Base-by-base conservation (phyloP, 2,888 invertebrate species). In the Platycheirus rosarum region DNA sequence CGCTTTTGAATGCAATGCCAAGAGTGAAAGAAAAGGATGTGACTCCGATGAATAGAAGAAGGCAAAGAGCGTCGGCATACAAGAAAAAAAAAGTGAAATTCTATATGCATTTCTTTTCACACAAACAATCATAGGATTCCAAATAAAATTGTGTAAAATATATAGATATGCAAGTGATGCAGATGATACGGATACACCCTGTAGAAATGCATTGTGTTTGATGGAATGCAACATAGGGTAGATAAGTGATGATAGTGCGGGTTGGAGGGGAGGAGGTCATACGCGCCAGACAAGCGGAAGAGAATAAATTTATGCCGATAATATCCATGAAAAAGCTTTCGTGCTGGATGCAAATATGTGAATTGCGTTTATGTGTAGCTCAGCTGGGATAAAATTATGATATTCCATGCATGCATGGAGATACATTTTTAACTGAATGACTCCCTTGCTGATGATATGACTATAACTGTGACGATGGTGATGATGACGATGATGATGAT, bases 401-500 rank as follows among this genome's bases (percentile, higher is more conserved):
- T 75, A 69, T 62, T 40, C 66, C 65, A 32, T 71, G 70, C 65
- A 70, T 73, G 51, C 51, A 69, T 53, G 57, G 66, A 49, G 80
- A 66, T 80, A 70, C 49, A 70, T 75, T 60, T 80, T 70, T 80
- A 75, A 70, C 75, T 60, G 60, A 66, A 80, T 66, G 60, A 80
- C 46, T 80, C 40, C 60, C 70, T 49, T 63, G 69, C 49, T 55
- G 48, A 74, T 74, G 68, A 63, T 46, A 63, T 48, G 57, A 55
- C 11, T n/a, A 53, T 23, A 23, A 8, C 7, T 35, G 6, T 55
- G 55, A 55, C 55, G 7, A 53, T 53, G 26, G 1, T 4, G 8
- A 13, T 8, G 40, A 40, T 14, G 16, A 40, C 7, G 16, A 55
- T 77, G 65, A 44, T 55, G 57, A 49, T 75, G 65, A 69, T 70